phyloP scores from a whole-genome alignment of 2,888 invertebrate genomes.

The Heliconius erato region DNA sequence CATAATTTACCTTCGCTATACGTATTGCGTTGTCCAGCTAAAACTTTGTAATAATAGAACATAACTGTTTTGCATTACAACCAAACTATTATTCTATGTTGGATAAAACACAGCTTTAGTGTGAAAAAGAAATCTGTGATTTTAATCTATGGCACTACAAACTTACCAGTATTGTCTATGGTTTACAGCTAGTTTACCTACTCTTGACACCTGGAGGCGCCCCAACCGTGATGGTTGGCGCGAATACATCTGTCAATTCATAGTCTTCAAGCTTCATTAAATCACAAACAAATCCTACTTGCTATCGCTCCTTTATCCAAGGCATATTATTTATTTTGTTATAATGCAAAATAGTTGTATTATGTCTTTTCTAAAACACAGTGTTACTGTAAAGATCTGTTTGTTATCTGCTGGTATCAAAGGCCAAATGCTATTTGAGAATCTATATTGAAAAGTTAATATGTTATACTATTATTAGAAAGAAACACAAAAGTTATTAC shows the following conservation, averaged over 20 bases:
- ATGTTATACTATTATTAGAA: neutral
- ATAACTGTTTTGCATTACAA: neutral
- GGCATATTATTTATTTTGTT: neutral
- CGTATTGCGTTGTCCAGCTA: too few relatives aligned
- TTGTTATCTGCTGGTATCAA: neutral
- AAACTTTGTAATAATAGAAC: neutral
- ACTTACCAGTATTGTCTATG: too few relatives aligned
- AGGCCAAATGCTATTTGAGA: neutral
- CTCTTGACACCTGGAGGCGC: neutral
- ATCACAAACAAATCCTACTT: neutral
- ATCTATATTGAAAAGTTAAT: neutral
- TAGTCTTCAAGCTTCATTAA: neutral
- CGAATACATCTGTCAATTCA: neutral
- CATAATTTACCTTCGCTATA: too few relatives aligned
- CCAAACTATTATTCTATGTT: neutral
- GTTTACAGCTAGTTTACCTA: neutral
- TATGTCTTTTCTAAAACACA: neutral
- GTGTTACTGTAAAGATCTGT: neutral
- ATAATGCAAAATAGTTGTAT: neutral
- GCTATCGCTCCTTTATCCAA: neutral
- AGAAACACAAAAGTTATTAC: neutral
- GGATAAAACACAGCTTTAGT: neutral
- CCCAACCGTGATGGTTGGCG: neutral
- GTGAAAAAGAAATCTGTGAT: neutral
- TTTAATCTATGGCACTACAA: too few relatives aligned